Base-by-base conservation (phyloP, 2,888 invertebrate genomes). In the Augochlorella aurata region DNA sequence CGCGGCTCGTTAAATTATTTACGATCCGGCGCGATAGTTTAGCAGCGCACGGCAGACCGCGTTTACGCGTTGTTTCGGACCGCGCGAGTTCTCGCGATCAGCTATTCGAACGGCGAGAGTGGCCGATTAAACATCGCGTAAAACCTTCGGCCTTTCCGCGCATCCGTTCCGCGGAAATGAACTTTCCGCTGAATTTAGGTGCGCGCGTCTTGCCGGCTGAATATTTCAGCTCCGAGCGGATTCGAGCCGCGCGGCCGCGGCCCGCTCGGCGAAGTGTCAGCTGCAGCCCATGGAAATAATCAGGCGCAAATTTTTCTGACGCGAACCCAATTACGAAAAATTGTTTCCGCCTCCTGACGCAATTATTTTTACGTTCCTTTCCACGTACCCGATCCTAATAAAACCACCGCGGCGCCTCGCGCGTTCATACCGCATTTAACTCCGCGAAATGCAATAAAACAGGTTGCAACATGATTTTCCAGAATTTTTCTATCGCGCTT, bases 1-100 rank as follows among this genome's bases (percentile, higher is more conserved):
- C 24, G 29, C 8, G 8, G 18, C 29, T 61, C 44, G 52, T 70
- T 58, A 44, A 61, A 72, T 45, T 61, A 61, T 72, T 58, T 58
- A 58, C 54, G 54, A 24, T 12, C 14, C 54, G 14, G 24, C 3
- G 5, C 49, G 10, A 24, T 49, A 29, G 24, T 68, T 49, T 47
- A 68, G 49, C 50, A n/a, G n/a, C 29, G 38, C 29, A 29, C 29
- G 18, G 29, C 50, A 21, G 29, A 29, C 50, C 29, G 18, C 12
- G 10, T 24, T 9, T 38, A 4, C 50, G 50, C 18, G 29, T 50
- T 50, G 68, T 50, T 69, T 50, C 12, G n/a, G 50, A 2, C 21
- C 29, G 16, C 49, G 58, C 9, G 29, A 9, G 49, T 7, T 7
- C 10, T 5, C 50, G 29, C 18, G 29, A 69, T 52, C 49, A n/a